These are phyloP conservation scores for Eubasilissa splendida DNA, from an alignment of 2,888 invertebrate species.

Conservation along the genomic window DNA sequence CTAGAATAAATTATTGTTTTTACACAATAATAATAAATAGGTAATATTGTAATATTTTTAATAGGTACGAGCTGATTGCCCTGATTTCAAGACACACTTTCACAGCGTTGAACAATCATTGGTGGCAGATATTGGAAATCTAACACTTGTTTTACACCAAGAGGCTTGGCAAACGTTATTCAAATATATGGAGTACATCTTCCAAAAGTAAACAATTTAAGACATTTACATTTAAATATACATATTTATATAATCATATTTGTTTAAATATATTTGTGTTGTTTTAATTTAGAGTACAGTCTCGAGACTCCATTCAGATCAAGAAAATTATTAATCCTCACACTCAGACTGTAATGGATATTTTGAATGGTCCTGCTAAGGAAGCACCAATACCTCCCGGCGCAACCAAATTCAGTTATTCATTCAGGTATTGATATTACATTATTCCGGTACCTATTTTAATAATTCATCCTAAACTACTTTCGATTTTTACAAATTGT, in stretches of 20 bases:
- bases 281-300: slow-evolving; percentile 59
- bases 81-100: slow-evolving; percentile 86
- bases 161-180: slow-evolving; percentile 80
- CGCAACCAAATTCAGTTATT: slow-evolving; percentile 82
- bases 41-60: neutral
- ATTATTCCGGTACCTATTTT: neutral
- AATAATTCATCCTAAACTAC: neutral
- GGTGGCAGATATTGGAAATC: slow-evolving; percentile 78
- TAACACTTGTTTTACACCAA: slow-evolving; percentile 80
- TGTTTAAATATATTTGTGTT: neutral
- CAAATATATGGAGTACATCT: slow-evolving; percentile 78
- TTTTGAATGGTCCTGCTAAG: slow-evolving; percentile 66
- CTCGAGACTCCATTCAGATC: slow-evolving; percentile 59
- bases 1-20: neutral
- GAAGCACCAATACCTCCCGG: slow-evolving; percentile 85
- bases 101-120: slow-evolving; percentile 86
- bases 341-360: slow-evolving; percentile 64
- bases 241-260: neutral
- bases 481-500: too few species aligned
- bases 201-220: slow-evolving; percentile 72
- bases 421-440: slow-evolving; percentile 69
- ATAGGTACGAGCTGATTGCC: slow-evolving; percentile 85
- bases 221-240: neutral
- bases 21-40: neutral
- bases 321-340: slow-evolving; percentile 65